Base-by-base conservation (phyloP, 2,113 vertebrate species). In the Benitochromis conjunctus region DNA sequence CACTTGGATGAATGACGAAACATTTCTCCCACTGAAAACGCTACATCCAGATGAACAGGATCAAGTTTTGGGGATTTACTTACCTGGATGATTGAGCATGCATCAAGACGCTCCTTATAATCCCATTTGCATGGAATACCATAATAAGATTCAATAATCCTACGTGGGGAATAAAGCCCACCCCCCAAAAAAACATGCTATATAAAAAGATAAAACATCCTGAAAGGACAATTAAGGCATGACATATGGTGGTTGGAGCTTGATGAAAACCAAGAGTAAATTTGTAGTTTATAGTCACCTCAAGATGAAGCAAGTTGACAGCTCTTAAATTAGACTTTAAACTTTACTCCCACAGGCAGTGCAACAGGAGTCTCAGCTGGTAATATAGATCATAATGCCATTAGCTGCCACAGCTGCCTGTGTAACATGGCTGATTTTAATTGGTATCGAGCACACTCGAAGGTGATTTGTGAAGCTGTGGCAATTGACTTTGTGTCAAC, bases 401-500 rank as follows among this genome's bases (percentile, higher is more conserved):
- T 60, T 9, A 38, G 78, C 87, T 82, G 89, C 48, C 46, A 13
- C 26, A 3, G 26, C 46, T 46, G 79, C 56, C 29, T 78, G 48
- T 57, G 81, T 21, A 51, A 60, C 41, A 60, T 56, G 34, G 19
- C 71, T 60, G 83, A 36, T 56, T 86, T 83, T 83, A 88, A 88
- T 82, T 84, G 71, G 62, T 54, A 13, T 24, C 12, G 43, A 78
- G 18, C 66, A 66, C 36, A 7, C 21, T 21, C 14, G 80, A 86
- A n/a, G 43, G 26, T 86, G 86, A 89, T 87, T 74, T 90, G 81
- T 78, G 41, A 83, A 7, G 64, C 38, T 46, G 57, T 46, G 21
- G 79, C 85, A 86, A 90, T 92, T 91, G 89, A 77, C 74, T 64
- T 64, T 16, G 48, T 34, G 84, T 86, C 85, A 88, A 85, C 84